Evolutionary conservation across 2,888 invertebrate species (phyloP), one percentile per base, ranked within the genome.

Genomic region (Trachelus stipa): DNA sequence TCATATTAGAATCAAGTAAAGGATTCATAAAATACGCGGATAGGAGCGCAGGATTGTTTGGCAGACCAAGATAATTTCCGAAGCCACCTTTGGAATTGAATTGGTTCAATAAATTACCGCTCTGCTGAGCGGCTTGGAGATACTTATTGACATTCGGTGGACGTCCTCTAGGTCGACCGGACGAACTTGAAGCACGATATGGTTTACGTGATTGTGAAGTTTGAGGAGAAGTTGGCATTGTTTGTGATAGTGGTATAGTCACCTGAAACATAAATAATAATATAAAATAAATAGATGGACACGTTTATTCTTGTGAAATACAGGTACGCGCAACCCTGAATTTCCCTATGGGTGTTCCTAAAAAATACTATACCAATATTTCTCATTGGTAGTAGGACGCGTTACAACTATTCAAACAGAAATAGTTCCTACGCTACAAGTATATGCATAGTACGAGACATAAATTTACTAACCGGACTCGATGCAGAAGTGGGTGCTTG

Each of bases 161-260:
- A 3, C 93, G 91, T 68, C 93, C 93, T 23, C 93, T 88, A 0
- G 93, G 93, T 81, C 93, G 88, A 12, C 92, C 92, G 12, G 89
- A 88, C 11, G 91, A 90, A 31, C 84, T 79, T 82, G 88, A 82
- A 85, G 81, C 83, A 78, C 85, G 88, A 79, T 87, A 84, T 0
- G 88, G 81, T 69, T 88, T 87, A 4, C 88, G 87, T 30, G 80
- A 83, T 31, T 86, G 87, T 0, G 85, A 79, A 6, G 81, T 81
- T 69, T 87, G 88, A 4, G 87, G 81, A 0, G 82, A 85, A 0
- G 82, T 82, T 34, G 87, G 76, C 9, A 80, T 79, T 6, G 79
- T 35, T n/a, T 81, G 79, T 1, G 77, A 35, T 34, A 83, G 83
- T 1, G 86, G 40, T 9, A 80, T 31, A 2, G 83, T 79, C 11